Evolutionary conservation across 1,140 invertebrate species (phyloP), one percentile per base, ranked within the genome.

Genomic region (Chrysomallon squamiferum): DNA sequence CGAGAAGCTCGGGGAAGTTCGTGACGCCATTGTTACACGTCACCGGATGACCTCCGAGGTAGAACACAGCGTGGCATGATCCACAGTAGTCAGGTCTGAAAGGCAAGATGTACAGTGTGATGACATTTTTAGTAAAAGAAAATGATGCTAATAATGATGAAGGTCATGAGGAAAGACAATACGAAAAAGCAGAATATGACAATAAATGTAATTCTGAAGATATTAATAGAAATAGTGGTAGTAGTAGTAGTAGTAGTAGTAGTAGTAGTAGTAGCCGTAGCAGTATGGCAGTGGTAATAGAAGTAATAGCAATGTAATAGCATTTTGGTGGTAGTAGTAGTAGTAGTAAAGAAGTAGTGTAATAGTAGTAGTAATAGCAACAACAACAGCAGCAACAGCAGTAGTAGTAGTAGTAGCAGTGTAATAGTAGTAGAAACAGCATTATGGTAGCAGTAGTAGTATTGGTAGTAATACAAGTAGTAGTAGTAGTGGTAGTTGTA

Each of bases 221-320:
- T 62, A 25, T 43, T 62, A 50, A 5, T 62, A 50, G 60, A 25
- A 50, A 41, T 62, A 50, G 60, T 62, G 50, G 47, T 52, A 62
- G 60, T 52, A 62, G 60, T 29, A 52, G 60, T 62, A 62, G 60
- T 52, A 62, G 60, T 52, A 62, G 60, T 62, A 52, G 60, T 62
- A 62, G 60, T 52, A 52, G 60, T 27, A 52, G 60, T 32, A 52
- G 60, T 50, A 52, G 60, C 0, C 25, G 60, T 50, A 52, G 60
- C 30, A 41, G 60, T 50, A 52, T 50, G 50, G 60, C n/a, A 60
- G 58, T 60, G n/a, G 32, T 27, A 60, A 7, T 41, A 45, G 58
- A n/a, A 29, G 60, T 49, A 52, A 41, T 27, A 52, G 41, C 25
- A 52, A 30, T 54, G 6, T n/a, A 22, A 15, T 56, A 56, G 27